phyloP scores from a whole-genome alignment of 2,888 invertebrate genomes.

The Agonopterix arenella region DNA sequence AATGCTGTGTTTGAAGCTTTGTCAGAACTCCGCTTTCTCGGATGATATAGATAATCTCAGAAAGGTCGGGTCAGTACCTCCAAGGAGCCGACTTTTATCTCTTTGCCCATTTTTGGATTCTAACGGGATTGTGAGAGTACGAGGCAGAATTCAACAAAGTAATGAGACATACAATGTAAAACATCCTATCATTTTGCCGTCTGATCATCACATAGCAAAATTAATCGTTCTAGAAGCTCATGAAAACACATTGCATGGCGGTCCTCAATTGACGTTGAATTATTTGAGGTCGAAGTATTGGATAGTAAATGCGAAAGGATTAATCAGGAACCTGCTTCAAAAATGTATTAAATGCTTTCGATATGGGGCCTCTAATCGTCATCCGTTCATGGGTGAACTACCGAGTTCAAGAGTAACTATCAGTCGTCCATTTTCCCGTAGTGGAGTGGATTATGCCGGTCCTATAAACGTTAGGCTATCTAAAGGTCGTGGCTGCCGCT shows the following conservation, averaged over 20 bases:
- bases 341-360: constrained; percentile 3
- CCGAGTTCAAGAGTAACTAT: not conserved
- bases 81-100: constrained; percentile 4
- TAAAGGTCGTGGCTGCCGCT: constrained; percentile 6
- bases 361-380: not conserved
- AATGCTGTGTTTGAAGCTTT: constrained; percentile 7
- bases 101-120: constrained; percentile 15
- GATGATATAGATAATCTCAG: constrained; percentile 6
- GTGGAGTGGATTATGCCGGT: constrained; percentile 7
- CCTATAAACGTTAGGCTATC: constrained; percentile 6
- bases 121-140: constrained; percentile 14
- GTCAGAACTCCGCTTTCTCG: constrained; percentile 7
- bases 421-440: not conserved
- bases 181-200: constrained; percentile 20
- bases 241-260: constrained; percentile 16
- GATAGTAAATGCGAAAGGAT: constrained; percentile 12
- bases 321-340: not conserved
- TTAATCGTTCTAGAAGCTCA: constrained; percentile 8
- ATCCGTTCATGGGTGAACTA: not conserved
- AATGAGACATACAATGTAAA: constrained; percentile 8
- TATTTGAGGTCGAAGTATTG: constrained; percentile 16
- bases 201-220: constrained; percentile 7
- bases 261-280: constrained; percentile 16
- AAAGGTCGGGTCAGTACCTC: not conserved
- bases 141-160: constrained; percentile 17